Base-by-base conservation (phyloP, 2,797 vertebrate genomes). In the Alfaro cultratus region DNA sequence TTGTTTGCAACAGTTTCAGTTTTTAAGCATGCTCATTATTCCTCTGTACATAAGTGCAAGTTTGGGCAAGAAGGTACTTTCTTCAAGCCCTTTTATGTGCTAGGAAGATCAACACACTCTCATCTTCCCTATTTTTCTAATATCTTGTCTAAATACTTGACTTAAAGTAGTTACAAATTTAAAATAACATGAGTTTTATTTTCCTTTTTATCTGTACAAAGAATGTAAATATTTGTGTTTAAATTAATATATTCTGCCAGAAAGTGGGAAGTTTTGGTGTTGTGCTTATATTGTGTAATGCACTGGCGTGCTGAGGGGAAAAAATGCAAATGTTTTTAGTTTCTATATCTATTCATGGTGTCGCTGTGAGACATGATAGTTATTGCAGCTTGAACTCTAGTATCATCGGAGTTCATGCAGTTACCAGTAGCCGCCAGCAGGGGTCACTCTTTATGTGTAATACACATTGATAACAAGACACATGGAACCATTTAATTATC, bases 381-480 rank as follows among this genome's bases (percentile, higher is more conserved):
- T 60, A 41, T 29, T 29, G 51, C 10, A 67, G 21, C 70, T 57
- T 15, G 26, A 0, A 5, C 4, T 18, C 34, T 12, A 72, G 41
- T 73, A 4, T 15, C n/a, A 0, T 41, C 60, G 1, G 4, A 73
- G 21, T 4, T 1, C 3, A 10, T 62, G 64, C 82, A 83, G 78
- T 84, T 75, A 79, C 45, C 13, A 3, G 41, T 41, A 64, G 10
- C 16, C 11, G 77, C 85, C 94, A 93, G 80, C 68, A 93, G 93
- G 88, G 83, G 89, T 76, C 90, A 84, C 47, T 55, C 70, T 89
- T n/a, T 53, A 71, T 16, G 78, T 21, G 26, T 3, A 74, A 73
- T 0, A 1, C 41, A 11, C 26, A 4, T 18, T 53, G 55, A 10
- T 49, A 26, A 7, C 64, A 3, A 60, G 7, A 23, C 46, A 47